A percentile compares a stretch with the other conserved stretches of the same genome.
phyloP scores from a whole-genome alignment of 2,888 invertebrate genomes.

The Alviniconcha strummeri region DNA sequence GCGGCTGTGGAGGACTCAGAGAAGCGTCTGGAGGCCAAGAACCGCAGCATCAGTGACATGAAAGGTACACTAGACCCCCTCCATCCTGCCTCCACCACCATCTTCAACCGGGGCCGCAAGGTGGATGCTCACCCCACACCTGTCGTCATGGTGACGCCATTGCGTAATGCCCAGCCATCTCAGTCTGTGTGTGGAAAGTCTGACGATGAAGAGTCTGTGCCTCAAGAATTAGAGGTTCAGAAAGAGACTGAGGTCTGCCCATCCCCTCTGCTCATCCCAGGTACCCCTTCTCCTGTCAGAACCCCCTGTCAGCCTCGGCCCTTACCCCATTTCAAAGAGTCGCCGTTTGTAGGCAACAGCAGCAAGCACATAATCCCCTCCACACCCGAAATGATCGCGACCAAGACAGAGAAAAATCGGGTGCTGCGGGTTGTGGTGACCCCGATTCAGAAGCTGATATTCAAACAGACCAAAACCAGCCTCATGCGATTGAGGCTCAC shows the following conservation, averaged over 20 bases:
- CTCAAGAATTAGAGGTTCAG: too few species aligned
- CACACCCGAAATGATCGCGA: conserved; percentile 34
- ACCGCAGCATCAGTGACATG: conserved; percentile 23
- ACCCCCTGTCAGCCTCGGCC: not conserved
- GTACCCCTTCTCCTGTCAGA: conserved; percentile 20
- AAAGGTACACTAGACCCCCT: conserved; percentile 23
- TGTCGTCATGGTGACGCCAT: conserved; percentile 4
- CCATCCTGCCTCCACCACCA: not conserved
- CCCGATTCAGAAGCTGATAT: conserved; percentile 48
- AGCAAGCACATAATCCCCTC: not conserved
- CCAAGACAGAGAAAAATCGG: conserved; percentile 39
- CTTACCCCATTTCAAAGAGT: not conserved
- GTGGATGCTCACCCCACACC: not conserved
- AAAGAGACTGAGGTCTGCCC: too few species aligned
- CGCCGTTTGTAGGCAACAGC: not conserved
- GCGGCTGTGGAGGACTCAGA: conserved; percentile 23
- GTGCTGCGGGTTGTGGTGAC: conserved; percentile 56
- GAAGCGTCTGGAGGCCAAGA: conserved; percentile 30
- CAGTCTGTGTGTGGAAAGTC: too few species aligned
- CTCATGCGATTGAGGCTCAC: conserved; percentile 58
- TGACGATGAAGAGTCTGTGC: too few species aligned
- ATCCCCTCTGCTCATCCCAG: conserved; percentile 1
- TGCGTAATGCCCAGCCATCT: not conserved
- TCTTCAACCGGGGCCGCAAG: not conserved
- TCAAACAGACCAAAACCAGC: conserved; percentile 61